Conservation (phyloP, 2,113 vertebrate species). For the cattle (Bos taurus) region ARS-UCD2.0 NC_037351.1:18509501-18510000, state of each 20-base stretch:
- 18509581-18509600: rapidly evolving
- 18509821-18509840: not conserved
- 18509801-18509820: not conserved
- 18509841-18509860: not conserved
- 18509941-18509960: not conserved
- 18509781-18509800: not conserved
- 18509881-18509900: not conserved
- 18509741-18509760: not conserved
- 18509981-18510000: not conserved
- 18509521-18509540: not conserved
- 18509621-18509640: not conserved
- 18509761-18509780: not conserved
- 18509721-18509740: not conserved
- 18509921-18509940: not conserved
- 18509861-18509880: not conserved
- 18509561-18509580: not conserved
- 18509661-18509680: not conserved
- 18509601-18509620: not conserved
- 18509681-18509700: not conserved
- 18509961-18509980: not conserved
- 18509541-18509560: not conserved
- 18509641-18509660: not conserved
- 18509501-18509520: not conserved
- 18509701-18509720: not conserved
- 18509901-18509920: not conserved